A percentile compares a stretch with the other conserved stretches of the same genome.
Conservation (phyloP, 2,888 invertebrate species). For the Antheraea assamensis region DNA sequence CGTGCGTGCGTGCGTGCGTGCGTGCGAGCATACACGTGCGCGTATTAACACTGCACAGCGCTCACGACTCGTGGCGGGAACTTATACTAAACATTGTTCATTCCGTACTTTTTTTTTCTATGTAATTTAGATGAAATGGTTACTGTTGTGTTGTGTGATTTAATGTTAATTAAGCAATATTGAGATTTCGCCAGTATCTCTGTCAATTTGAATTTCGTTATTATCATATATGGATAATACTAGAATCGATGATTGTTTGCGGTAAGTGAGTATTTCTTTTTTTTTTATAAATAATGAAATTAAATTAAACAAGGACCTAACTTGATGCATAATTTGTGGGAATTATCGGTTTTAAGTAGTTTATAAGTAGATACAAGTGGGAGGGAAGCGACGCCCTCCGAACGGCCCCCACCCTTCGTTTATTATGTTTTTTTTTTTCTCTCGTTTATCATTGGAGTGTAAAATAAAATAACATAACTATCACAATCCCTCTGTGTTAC, state of each 20-base stretch:
- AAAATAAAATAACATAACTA: not conserved
- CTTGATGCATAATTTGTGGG: not conserved
- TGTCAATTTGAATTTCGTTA: constrained; percentile 46
- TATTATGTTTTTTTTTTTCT: not conserved
- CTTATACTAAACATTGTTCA: constrained; percentile 62
- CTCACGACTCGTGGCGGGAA: not conserved
- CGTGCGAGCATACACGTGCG: not conserved
- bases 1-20: not conserved
- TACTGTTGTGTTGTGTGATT: constrained; percentile 72
- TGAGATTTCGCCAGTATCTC: constrained; percentile 46
- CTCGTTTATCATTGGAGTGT: not conserved
- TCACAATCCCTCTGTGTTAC: not conserved
- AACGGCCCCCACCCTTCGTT: not conserved
- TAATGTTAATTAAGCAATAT: constrained; percentile 62
- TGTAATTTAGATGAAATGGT: constrained; percentile 61
- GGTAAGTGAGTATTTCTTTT: constrained; percentile 7
- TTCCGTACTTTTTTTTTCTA: constrained; percentile 64
- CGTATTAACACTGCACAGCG: not conserved
- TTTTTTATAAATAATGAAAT: not conserved
- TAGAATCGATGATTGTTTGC: not conserved
- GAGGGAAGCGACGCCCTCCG: not conserved
- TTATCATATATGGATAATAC: constrained; percentile 8
- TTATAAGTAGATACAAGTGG: constrained; percentile 14
- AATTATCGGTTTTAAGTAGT: constrained; percentile 9
- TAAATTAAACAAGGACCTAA: not conserved